These are phyloP conservation scores for Sarcophilus harrisii DNA, from an alignment of 2,797 vertebrate species.

Conservation along the genomic window DNA sequence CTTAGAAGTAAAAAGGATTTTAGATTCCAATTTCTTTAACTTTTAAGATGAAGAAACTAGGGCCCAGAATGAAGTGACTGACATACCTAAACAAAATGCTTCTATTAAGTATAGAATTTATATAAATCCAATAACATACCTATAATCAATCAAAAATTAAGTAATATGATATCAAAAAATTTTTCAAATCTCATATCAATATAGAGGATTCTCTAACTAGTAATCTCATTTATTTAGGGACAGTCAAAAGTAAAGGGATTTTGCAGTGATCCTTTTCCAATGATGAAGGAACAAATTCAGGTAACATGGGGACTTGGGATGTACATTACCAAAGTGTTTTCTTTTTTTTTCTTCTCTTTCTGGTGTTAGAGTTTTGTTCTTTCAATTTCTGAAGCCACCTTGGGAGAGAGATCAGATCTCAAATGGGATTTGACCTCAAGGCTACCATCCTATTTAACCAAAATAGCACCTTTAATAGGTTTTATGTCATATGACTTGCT, in stretches of 20 bases:
- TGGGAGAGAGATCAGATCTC: neutral
- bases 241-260: neutral
- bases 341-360: neutral
- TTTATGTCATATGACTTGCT: slow-evolving; percentile 63
- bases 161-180: neutral
- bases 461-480: slow-evolving; percentile 71
- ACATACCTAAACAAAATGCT: neutral
- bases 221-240: neutral
- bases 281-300: neutral
- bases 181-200: neutral
- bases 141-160: slow-evolving; percentile 1
- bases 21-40: neutral
- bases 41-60: neutral
- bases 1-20: neutral
- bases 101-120: neutral
- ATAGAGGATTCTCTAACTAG: neutral
- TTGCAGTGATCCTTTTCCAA: neutral
- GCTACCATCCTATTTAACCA: slow-evolving; percentile 34
- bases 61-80: neutral
- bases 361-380: neutral
- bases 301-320: neutral
- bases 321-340: neutral
- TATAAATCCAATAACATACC: neutral
- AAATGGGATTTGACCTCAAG: neutral
- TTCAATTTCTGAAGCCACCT: neutral